These are phyloP conservation scores for Apus apus DNA, from an alignment of 2,113 vertebrate species.

Conservation along the genomic window DNA sequence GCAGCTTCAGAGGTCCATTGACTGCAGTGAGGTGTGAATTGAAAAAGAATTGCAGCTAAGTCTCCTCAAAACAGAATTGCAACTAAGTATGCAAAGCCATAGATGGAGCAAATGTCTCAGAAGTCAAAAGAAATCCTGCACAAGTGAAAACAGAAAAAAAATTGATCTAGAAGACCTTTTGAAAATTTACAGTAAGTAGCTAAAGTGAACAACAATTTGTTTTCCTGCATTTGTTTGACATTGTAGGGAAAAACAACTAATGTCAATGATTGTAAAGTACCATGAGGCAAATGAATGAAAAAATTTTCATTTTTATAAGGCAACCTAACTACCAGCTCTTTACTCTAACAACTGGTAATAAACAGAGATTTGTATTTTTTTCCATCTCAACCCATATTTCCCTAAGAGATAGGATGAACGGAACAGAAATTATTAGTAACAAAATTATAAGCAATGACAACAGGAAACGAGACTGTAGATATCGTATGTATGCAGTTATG, in stretches of 20 bases:
- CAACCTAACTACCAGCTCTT: background rate
- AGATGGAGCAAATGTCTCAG: background rate
- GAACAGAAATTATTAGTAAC: background rate
- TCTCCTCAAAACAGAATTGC: background rate
- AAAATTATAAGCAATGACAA: background rate
- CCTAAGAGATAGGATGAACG: background rate
- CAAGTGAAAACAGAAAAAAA: background rate
- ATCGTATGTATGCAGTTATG: background rate
- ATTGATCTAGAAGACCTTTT: background rate
- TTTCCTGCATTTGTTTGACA: background rate
- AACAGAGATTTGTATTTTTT: background rate
- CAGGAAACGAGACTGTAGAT: background rate
- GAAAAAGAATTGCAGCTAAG: background rate
- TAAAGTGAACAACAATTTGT: background rate
- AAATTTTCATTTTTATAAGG: background rate
- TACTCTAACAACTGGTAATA: background rate
- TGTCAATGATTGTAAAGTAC: background rate
- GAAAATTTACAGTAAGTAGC: background rate
- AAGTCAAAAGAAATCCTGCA: background rate
- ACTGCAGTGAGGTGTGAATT: background rate
- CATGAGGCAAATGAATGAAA: background rate
- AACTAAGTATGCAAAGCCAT: background rate
- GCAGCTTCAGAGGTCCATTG: background rate
- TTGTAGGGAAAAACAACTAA: background rate
- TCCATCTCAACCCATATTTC: background rate